Evolutionary conservation across 2,113 vertebrate species (phyloP), one percentile per base, ranked within the genome.

Genomic region (Apteryx owenii): DNA sequence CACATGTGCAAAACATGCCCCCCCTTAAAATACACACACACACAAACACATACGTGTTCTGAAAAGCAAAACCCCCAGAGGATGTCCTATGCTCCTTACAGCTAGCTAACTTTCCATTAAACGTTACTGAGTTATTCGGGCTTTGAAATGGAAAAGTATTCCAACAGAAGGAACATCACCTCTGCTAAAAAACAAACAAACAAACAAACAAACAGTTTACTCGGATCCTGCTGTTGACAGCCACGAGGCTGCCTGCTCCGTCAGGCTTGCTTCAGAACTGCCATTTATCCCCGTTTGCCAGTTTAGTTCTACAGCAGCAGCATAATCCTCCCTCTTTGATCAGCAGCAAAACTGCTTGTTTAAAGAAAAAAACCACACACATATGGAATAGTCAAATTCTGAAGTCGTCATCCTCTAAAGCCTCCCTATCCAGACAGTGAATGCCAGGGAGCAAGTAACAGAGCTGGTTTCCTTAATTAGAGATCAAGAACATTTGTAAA

Each of bases 241-340:
- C 58, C 69, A 85, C 92, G 78, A 78, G 60, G 31, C 76, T 8
- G 4, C 56, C 89, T 72, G 66, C 46, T 90, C 86, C 90, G 81
- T 95, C 28, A 95, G 90, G 78, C 8, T 73, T 80, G 66, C 84
- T 73, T 80, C 78, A 93, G 90, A 92, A 75, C 86, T 90, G 90
- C 51, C 70, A 28, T 56, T 87, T 40, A 66, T 65, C 44, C 82
- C 25, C 38, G 9, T 66, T 54, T 20, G 0, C 4, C 89, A 68
- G 71, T 75, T 95, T 46, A 89, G 84, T 60, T 89, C 29, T 79
- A 21, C 7, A 2, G 91, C 89, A 94, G 93, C 91, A 82, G 75
- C 75, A n/a, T 60, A 73, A 91, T 96, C 79, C 87, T 78, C 23
- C 58, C 0, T 23, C 95, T 97, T 95, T 95, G 95, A 96, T 95